Percentiles rank a stretch among this genome's conserved stretches.
These are phyloP conservation scores for Nothoprocta perdicaria DNA, from an alignment of 2,113 vertebrate genomes.

Conservation along the genomic window DNA sequence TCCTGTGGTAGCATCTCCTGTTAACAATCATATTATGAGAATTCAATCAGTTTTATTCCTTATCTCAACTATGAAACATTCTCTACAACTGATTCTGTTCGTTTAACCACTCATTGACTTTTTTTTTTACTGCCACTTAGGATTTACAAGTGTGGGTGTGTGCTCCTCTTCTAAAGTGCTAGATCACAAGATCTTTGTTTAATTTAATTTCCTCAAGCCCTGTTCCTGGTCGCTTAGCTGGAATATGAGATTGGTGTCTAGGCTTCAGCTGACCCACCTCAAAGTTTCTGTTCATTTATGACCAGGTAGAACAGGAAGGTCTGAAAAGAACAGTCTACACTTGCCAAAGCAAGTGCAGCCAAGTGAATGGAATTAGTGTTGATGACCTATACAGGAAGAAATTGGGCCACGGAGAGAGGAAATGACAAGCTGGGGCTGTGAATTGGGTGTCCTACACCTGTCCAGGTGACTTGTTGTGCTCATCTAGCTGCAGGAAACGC, in stretches of 20 bases:
- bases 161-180: not conserved
- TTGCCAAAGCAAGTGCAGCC: not conserved
- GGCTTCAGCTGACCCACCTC: not conserved
- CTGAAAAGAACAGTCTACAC: not conserved
- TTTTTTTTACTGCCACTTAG: not conserved
- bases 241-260: not conserved
- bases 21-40: not conserved
- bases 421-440: not conserved
- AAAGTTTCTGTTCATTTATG: not conserved
- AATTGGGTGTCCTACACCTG: not conserved
- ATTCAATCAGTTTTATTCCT: not conserved
- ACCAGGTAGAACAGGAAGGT: not conserved
- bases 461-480: not conserved
- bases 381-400: not conserved
- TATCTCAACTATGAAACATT: not conserved
- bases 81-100: not conserved
- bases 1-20: not conserved
- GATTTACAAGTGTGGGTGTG: not conserved
- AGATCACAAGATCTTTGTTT: not conserved
- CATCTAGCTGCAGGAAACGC: not conserved
- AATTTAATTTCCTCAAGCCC: not conserved
- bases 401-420: not conserved
- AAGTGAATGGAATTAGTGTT: not conserved
- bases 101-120: not conserved
- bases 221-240: not conserved